Evolutionary conservation across 2,797 vertebrate species (phyloP).

Genomic region (Poecilia picta): DNA sequence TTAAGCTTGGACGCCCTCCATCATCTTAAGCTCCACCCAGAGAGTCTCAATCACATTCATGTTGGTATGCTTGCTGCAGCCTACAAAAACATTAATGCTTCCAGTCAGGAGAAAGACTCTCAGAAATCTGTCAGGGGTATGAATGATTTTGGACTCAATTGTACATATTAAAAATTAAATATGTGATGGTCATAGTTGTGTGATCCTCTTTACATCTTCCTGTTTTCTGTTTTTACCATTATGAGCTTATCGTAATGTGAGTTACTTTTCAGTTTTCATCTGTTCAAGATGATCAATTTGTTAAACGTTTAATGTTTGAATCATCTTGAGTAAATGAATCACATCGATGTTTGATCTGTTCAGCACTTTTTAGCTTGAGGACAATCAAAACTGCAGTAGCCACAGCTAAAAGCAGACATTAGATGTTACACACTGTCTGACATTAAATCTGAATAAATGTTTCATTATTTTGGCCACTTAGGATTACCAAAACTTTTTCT

Average conservation of each 20-base stretch:
- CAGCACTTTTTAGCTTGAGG: constrained; percentile 32
- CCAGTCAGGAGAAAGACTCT: not conserved
- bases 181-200: not conserved
- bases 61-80: not conserved
- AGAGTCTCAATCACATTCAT: not conserved
- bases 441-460: not conserved
- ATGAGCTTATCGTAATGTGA: not conserved
- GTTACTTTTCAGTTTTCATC: not conserved
- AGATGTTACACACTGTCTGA: not conserved
- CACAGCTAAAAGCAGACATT: not conserved
- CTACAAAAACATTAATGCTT: not conserved
- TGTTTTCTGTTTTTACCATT: not conserved
- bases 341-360: not conserved
- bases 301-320: constrained; percentile 21
- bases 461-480: not conserved
- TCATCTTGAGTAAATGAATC: not conserved
- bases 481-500: not conserved
- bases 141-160: not conserved
- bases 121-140: not conserved
- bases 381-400: constrained; percentile 24
- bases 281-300: not conserved
- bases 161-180: not conserved
- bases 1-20: not conserved
- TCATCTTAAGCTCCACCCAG: not conserved
- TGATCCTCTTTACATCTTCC: not conserved